These are phyloP conservation scores for Gyps fulvus DNA, from an alignment of 2,113 vertebrate genomes.

Conservation along the genomic window DNA sequence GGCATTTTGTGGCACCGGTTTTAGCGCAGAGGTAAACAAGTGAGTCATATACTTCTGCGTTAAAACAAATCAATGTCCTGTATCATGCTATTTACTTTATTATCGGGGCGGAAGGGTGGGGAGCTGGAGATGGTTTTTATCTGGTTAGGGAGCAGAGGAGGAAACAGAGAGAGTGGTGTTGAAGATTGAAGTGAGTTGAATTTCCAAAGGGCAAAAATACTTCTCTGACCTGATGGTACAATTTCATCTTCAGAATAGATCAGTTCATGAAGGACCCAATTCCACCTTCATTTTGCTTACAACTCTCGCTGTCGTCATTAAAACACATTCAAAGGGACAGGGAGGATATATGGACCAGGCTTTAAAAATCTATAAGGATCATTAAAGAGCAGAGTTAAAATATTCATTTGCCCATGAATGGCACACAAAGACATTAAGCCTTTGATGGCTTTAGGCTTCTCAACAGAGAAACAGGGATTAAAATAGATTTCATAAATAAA, in stretches of 20 bases:
- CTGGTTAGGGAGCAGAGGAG: not conserved
- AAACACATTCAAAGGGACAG: not conserved
- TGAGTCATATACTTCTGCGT: not conserved
- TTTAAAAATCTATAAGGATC: constrained; percentile 44
- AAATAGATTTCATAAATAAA: constrained; percentile 26
- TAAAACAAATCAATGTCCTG: not conserved
- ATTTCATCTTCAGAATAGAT: not conserved
- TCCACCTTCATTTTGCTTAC: not conserved
- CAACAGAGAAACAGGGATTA: not conserved
- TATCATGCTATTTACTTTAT: not conserved
- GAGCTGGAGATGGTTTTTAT: not conserved
- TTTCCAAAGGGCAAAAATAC: not conserved
- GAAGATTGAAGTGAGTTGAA: not conserved
- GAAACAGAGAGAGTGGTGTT: not conserved
- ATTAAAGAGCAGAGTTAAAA: constrained; percentile 11
- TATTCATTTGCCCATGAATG: constrained; percentile 17
- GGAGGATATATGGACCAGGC: not conserved
- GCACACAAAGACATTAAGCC: not conserved
- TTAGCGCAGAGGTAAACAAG: not conserved
- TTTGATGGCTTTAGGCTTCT: not conserved
- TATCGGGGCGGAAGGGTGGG: not conserved
- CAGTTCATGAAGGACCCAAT: not conserved
- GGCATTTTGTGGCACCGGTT: not conserved
- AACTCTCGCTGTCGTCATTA: not conserved
- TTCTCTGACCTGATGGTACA: not conserved